Base-by-base conservation (phyloP, 2,888 invertebrate genomes). In the Coleophora deauratella region DNA sequence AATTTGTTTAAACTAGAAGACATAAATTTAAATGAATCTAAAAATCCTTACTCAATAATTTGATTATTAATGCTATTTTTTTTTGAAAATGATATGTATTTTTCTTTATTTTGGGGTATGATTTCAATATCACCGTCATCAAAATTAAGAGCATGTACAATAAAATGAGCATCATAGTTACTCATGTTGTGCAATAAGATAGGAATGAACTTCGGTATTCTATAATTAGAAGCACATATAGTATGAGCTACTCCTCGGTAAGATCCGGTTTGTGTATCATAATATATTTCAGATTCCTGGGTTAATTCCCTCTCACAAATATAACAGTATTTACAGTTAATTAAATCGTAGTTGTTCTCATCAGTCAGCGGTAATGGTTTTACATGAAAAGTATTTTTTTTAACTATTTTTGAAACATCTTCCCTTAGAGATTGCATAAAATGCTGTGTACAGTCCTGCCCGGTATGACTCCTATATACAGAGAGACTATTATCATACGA, bases 61-160 rank as follows among this genome's bases (percentile, higher is more conserved):
- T 39, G 12, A 28, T 12, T 27, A 9, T 33, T 34, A 1, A 34
- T 10, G 13, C 43, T 40, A 40, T 52, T 14, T 8, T 39, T 9
- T 50, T 62, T 66, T 11, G 54, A 45, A 41, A 65, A 59, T 11
- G 59, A 61, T 14, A 62, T 58, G 42, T 61, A 62, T 47, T 49
- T 52, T 48, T 62, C 62, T 42, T 59, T 56, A 36, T 51, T 59
- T 41, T 55, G 46, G 2, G 60, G 50, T 37, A 64, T 57, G 8
- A 55, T 41, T 12, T 47, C 33, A 12, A 57, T 40, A 14, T 46
- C 40, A 12, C 55, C 43, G 4, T 55, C 47, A 43, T 40, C 37
- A 40, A 50, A 49, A 31, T 52, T 54, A 9, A 62, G 48, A 31
- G 54, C 55, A 30, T 47, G 49, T 3, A 65, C 51, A 31, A 64